Base-by-base conservation (phyloP, 1,140 invertebrate species). In the Manduca sexta region DNA sequence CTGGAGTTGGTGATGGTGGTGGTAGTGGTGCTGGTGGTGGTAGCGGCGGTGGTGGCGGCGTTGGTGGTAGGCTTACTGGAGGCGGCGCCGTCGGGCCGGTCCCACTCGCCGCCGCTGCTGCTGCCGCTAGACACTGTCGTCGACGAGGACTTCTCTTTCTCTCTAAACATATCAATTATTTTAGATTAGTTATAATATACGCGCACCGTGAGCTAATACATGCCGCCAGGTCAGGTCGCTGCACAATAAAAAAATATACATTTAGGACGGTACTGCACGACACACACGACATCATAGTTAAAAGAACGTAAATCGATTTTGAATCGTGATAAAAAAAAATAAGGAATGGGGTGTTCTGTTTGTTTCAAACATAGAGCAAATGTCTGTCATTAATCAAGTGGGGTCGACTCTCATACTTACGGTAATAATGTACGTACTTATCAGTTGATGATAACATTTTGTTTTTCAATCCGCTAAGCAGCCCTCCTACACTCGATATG, bases 381-480 rank as follows among this genome's bases (percentile, higher is more conserved):
- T n/a, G n/a, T n/a, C n/a, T n/a, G n/a, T n/a, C n/a, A n/a, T n/a
- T n/a, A n/a, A n/a, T n/a, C n/a, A n/a, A n/a, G n/a, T n/a, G n/a
- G n/a, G n/a, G n/a, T n/a, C n/a, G n/a, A n/a, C n/a, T n/a, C n/a
- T n/a, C n/a, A n/a, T n/a, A n/a, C n/a, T n/a, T n/a, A 26, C 0
- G 21, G 21, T 26, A 26, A 26, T n/a, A 60, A 64, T n/a, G 44
- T 39, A 4, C 74, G 70, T 33, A 83, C 82, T 83, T 85, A 5
- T 83, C 82, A 6, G 74, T 62, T 1, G 78, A 69, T 0, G 75
- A 69, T 33, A 89, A 61, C 49, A 89, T 84, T 83, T 90, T 91
- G 52, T 87, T 90, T 57, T 89, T 90, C 2, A 90, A 62, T 6
- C 88, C 88, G 14, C 88, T 87, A 47, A 91, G 82, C 21, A 91